Conservation (phyloP, 2,113 vertebrate genomes). For the Pleuronectes platessa region DNA sequence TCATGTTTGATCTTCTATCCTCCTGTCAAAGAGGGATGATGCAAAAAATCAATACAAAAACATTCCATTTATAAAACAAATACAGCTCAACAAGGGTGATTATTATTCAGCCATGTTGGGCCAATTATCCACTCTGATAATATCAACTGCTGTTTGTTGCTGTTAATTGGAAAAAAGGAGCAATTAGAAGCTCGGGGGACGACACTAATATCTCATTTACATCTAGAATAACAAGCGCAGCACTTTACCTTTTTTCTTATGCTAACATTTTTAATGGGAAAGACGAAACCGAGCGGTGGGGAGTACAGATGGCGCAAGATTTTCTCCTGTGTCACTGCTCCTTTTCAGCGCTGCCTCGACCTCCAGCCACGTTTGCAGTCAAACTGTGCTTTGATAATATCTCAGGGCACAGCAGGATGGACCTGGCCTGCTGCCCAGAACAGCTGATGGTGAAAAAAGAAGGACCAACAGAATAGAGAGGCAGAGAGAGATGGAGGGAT, state of each 20-base stretch:
- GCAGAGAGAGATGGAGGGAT: not conserved
- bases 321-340: constrained; percentile 28
- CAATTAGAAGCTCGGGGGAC: constrained; percentile 24
- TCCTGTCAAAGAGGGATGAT: not conserved
- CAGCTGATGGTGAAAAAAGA: constrained; percentile 49
- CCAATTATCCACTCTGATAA: not conserved
- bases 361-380: constrained; percentile 50
- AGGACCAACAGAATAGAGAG: constrained; percentile 9
- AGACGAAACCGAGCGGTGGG: not conserved
- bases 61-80: not conserved
- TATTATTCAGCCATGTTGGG: constrained; percentile 15
- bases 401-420: constrained; percentile 48
- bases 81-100: constrained; percentile 4
- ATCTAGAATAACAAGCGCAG: not conserved
- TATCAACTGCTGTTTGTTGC: constrained; percentile 6
- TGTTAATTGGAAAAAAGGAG: not conserved
- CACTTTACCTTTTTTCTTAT: not conserved
- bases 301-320: constrained; percentile 9
- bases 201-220: constrained; percentile 10
- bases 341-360: constrained; percentile 19
- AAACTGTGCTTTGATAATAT: constrained; percentile 71
- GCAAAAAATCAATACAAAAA: not conserved
- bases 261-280: not conserved
- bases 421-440: constrained; percentile 60
- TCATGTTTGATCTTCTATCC: not conserved